A percentile compares a stretch with the other conserved stretches of the same genome.
Conservation (phyloP, 2,797 vertebrate species). For the Rhinogobio ventralis region DNA sequence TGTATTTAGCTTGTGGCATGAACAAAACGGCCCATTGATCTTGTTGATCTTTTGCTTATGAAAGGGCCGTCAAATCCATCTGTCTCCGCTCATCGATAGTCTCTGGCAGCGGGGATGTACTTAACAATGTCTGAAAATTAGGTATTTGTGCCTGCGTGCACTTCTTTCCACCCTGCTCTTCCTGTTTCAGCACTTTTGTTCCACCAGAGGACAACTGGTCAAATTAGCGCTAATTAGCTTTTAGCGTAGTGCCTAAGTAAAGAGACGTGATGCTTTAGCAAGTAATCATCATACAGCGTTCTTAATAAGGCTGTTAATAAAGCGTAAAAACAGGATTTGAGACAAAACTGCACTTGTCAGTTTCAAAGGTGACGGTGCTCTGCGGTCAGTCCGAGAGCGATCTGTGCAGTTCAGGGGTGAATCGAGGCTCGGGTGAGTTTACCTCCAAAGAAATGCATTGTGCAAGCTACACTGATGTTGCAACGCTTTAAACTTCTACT, state of each 20-base stretch:
- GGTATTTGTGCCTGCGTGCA: conserved; percentile 55
- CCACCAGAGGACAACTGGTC: conserved; percentile 59
- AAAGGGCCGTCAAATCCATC: conserved; percentile 62
- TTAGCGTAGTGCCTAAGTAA: conserved; percentile 46
- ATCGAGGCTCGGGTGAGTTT: conserved; percentile 1
- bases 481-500: conserved; percentile 21
- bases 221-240: conserved; percentile 67
- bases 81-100: conserved; percentile 60
- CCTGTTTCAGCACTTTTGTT: conserved; percentile 58
- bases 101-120: conserved; percentile 56
- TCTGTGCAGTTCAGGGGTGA: neutral
- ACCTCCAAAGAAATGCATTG: neutral
- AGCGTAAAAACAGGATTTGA: neutral
- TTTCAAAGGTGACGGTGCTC: neutral
- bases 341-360: neutral
- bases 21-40: conserved; percentile 62
- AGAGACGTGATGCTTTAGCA: conserved; percentile 35
- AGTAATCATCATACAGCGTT: neutral
- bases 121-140: conserved; percentile 60
- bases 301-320: conserved; percentile 33
- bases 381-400: neutral
- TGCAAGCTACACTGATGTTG: conserved; percentile 25
- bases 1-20: conserved; percentile 59
- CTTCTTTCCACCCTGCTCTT: conserved; percentile 45
- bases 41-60: conserved; percentile 63